phyloP scores from a whole-genome alignment of 1,140 invertebrate genomes.

The Bombus pascuorum region DNA sequence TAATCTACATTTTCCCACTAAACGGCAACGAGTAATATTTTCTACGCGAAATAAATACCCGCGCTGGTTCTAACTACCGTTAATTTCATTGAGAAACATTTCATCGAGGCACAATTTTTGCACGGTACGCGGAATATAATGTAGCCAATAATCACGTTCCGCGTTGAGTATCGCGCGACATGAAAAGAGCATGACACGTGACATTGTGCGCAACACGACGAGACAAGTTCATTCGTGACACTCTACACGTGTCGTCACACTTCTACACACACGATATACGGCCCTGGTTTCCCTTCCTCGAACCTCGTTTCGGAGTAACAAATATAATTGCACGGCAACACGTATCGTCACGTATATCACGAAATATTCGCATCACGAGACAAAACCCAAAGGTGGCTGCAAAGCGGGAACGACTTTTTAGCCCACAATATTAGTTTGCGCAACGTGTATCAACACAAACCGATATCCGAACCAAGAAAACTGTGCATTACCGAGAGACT shows the following conservation, averaged over 20 bases:
- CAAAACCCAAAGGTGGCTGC: neutral
- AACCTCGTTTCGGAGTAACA: conserved; percentile 27
- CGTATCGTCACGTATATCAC: conserved; percentile 4
- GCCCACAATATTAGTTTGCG: neutral
- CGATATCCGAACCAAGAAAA: neutral
- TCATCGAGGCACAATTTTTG: neutral
- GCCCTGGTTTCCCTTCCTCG: conserved; percentile 1
- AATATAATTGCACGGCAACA: conserved; percentile 31
- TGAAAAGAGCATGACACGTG: conserved; percentile 34
- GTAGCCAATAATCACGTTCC: conserved; percentile 36
- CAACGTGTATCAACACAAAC: neutral
- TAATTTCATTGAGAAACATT: neutral
- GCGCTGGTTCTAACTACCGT: neutral
- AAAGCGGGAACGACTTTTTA: too few species aligned
- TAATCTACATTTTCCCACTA: neutral
- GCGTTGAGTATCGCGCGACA: conserved; percentile 28
- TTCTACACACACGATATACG: neutral
- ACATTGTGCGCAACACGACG: conserved; percentile 12
- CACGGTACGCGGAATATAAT: neutral
- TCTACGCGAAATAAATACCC: neutral
- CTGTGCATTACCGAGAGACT: neutral
- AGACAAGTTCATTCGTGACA: conserved; percentile 43
- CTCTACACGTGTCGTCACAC: conserved; percentile 6
- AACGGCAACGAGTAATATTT: neutral
- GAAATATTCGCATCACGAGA: conserved; percentile 3